Evolutionary conservation across 2,113 vertebrate species (phyloP).

Genomic region (Gallinago undulata): DNA sequence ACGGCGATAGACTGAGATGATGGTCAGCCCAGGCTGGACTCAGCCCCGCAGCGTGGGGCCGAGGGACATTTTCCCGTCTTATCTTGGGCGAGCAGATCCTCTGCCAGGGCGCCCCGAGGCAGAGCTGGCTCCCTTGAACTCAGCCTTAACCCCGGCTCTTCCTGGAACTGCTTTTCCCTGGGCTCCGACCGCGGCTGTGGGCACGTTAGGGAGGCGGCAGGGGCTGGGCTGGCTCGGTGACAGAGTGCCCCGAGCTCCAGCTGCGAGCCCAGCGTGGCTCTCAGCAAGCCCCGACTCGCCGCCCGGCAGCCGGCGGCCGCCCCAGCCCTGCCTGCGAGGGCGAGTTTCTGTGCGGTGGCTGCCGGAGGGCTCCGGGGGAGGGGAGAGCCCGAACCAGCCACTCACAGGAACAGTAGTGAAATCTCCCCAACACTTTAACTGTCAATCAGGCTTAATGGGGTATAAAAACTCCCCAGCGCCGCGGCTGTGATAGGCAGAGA

Average conservation of each 20-base stretch:
- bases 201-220: neutral
- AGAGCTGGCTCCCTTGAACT: neutral
- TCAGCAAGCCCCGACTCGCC: conserved; percentile 17
- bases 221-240: neutral
- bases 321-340: neutral
- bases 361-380: conserved; percentile 56
- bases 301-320: neutral
- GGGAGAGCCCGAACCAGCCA: conserved; percentile 74
- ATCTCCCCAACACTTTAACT: conserved; percentile 85
- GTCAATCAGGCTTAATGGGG: conserved; percentile 95
- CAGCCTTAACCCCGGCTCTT: neutral
- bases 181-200: neutral
- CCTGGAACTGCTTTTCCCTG: neutral
- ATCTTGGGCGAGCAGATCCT: neutral
- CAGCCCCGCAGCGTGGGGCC: neutral
- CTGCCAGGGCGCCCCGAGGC: neutral
- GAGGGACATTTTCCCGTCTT: neutral
- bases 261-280: neutral
- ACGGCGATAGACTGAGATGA: fast-evolving
- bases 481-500: conserved; percentile 53
- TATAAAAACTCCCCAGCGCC: conserved; percentile 78
- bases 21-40: neutral
- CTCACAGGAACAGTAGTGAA: conserved; percentile 78
- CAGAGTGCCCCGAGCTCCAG: fast-evolving
- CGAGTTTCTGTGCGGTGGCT: neutral